Base-by-base conservation (phyloP, 2,797 vertebrate species). In the Craterocephalus amniculus region DNA sequence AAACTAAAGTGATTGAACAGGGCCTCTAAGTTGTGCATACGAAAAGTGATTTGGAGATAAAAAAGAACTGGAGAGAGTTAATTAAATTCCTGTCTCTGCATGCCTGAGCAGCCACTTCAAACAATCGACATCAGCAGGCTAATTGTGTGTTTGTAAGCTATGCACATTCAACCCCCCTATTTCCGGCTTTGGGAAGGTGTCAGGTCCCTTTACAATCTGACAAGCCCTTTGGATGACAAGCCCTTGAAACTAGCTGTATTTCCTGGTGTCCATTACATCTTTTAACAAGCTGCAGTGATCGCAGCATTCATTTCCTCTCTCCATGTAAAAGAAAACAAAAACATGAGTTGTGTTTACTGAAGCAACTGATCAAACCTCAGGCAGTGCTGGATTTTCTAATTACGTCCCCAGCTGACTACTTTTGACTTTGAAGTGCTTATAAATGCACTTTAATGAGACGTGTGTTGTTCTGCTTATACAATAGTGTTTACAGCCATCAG, bases 331-430 rank as follows among this genome's bases (percentile, higher is more conserved):
- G 58, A 36, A 22, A 43, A n/a, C 8, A n/a, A 45, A n/a, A n/a
- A n/a, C 18, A 7, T 14, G 58, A 31, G 58, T 55, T 29, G n/a
- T 72, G 58, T 71, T 80, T 35, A 63, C 57, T 56, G 61, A 36
- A 76, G 57, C 55, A 58, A 75, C 55, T 35, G 43, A 52, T 56
- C 43, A 31, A 65, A 35, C 57, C 60, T 20, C 56, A 62, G 58
- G 70, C 8, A 36, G 12, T 6, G 29, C 59, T 58, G 63, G 45
- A 40, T 38, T 63, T 61, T 69, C 43, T 67, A 24, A 64, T 80
- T n/a, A 85, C 51, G 54, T 71, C 63, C 52, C 24, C 43, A 56
- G 14, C 58, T 71, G 55, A 70, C 35, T 55, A 20, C 0, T 57
- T 63, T 24, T 55, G 64, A 73, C 40, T 65, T 48, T 58, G 31